These are phyloP conservation scores for Sericinus montela DNA, from an alignment of 2,888 invertebrate species.

Conservation along the genomic window DNA sequence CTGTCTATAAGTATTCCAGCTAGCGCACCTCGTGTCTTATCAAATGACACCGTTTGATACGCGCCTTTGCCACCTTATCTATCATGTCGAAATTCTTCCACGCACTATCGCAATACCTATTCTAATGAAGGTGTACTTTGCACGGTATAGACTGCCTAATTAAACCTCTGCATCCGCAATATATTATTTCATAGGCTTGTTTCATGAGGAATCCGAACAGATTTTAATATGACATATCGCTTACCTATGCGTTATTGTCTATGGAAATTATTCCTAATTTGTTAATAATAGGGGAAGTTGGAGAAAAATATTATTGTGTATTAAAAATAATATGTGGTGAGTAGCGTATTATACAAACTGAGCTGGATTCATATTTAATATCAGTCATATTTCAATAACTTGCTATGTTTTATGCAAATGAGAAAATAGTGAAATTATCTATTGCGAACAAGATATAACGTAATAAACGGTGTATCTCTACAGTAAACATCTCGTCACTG, in stretches of 20 bases:
- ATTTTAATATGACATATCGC: too few species aligned
- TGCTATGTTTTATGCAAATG: slow-evolving; percentile 21
- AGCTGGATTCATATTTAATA: too few species aligned
- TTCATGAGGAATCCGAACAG: too few species aligned
- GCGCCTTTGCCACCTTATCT: slow-evolving; percentile 66
- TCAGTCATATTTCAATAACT: too few species aligned
- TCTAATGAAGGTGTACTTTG: slow-evolving; percentile 21
- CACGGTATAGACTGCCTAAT: background rate
- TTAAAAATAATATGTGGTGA: too few species aligned
- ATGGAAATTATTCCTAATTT: too few species aligned
- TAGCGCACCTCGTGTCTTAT: slow-evolving; percentile 67
- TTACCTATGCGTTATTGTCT: too few species aligned
- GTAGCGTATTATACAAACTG: too few species aligned
- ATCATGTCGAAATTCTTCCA: slow-evolving; percentile 76
- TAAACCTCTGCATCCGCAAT: background rate
- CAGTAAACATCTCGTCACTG: slow-evolving; percentile 58
- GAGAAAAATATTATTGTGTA: too few species aligned
- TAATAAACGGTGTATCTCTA: slow-evolving; percentile 72
- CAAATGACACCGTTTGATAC: slow-evolving; percentile 77
- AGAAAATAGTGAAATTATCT: slow-evolving; percentile 51
- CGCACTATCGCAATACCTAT: slow-evolving; percentile 54
- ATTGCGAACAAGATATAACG: slow-evolving; percentile 50
- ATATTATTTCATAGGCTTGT: too few species aligned
- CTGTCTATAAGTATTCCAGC: slow-evolving; percentile 53
- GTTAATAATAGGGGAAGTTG: too few species aligned